Evolutionary conservation across 2,113 vertebrate species (phyloP), one percentile per base, ranked within the genome.

Genomic region (Gasterosteus aculeatus): DNA sequence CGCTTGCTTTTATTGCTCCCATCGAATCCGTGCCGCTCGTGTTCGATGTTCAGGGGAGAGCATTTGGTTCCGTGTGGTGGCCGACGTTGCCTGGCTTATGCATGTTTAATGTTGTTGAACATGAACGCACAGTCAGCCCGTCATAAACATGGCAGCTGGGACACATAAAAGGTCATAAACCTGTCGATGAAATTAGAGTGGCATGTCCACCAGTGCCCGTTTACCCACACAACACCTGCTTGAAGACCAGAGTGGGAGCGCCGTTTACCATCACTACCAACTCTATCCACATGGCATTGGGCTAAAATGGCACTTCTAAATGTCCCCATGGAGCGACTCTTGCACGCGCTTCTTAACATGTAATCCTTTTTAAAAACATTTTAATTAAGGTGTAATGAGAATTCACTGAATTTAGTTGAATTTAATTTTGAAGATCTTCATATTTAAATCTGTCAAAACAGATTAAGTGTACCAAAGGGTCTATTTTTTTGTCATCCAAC

Each of bases 31-130:
- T 60, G 46, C 71, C 51, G 60, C 77, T 79, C 18, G n/a, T 57
- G 78, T 77, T 85, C 26, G 84, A 75, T 78, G 73, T 76, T 83
- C 56, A 33, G 51, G 51, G 81, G 79, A 73, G 77, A 76, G 75
- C 77, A 61, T 87, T 83, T 35, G 67, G 77, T 77, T 83, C 77
- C 62, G 64, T 78, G 79, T 82, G 88, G 78, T 75, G 81, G 81
- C 62, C 87, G 71, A 66, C 68, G 6, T 58, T 61, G 85, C 87
- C 77, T 82, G 80, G 87, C 90, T 93, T 92, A 91, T 93, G 89
- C 90, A 91, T 92, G 92, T 93, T 92, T 93, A 92, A 94, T 91
- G 89, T 90, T 93, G 91, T 93, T 88, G 87, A 92, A 93, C 92
- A 93, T 90, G 91, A 92, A 91, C 86, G 77, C 88, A 88, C 86